Conservation (phyloP, 2,888 invertebrate species). For the Plemyria rubiginata region DNA sequence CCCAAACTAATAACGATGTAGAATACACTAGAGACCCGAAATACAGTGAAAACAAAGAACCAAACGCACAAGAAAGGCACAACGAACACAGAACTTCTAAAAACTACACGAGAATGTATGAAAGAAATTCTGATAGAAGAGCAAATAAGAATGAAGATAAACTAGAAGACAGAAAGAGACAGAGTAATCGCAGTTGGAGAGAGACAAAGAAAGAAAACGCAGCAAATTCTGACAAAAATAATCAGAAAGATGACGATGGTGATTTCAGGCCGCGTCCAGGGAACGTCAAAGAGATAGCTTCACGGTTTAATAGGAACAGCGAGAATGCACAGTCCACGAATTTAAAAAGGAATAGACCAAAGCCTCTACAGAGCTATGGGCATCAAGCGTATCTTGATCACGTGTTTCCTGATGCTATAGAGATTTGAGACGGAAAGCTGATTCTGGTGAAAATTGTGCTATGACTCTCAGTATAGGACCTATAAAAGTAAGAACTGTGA, state of each 20-base stretch:
- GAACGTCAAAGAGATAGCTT: constrained; percentile 78
- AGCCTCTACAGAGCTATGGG: constrained; percentile 84
- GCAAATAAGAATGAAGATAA: constrained; percentile 42
- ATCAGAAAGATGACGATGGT: constrained; percentile 15
- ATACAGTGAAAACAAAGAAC: constrained; percentile 59
- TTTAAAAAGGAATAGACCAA: constrained; percentile 78
- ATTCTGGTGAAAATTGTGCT: neutral
- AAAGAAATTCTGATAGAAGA: constrained; percentile 64
- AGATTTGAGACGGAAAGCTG: constrained; percentile 57
- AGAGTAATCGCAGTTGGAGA: constrained; percentile 58
- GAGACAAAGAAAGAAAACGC: constrained; percentile 45
- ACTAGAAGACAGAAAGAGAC: constrained; percentile 44
- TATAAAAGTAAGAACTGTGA: constrained; percentile 20
- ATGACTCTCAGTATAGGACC: neutral
- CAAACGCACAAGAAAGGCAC: constrained; percentile 54
- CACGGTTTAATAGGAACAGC: constrained; percentile 71
- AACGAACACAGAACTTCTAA: constrained; percentile 61
- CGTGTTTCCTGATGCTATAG: constrained; percentile 84
- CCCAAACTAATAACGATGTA: constrained; percentile 72
- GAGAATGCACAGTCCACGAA: constrained; percentile 57
- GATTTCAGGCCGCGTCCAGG: constrained; percentile 70
- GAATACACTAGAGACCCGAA: constrained; percentile 74
- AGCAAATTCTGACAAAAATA: constrained; percentile 53
- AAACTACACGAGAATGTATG: constrained; percentile 61
- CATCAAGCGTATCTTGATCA: constrained; percentile 86